Conservation (phyloP, 2,797 vertebrate species). For the Coendou prehensilis region DNA sequence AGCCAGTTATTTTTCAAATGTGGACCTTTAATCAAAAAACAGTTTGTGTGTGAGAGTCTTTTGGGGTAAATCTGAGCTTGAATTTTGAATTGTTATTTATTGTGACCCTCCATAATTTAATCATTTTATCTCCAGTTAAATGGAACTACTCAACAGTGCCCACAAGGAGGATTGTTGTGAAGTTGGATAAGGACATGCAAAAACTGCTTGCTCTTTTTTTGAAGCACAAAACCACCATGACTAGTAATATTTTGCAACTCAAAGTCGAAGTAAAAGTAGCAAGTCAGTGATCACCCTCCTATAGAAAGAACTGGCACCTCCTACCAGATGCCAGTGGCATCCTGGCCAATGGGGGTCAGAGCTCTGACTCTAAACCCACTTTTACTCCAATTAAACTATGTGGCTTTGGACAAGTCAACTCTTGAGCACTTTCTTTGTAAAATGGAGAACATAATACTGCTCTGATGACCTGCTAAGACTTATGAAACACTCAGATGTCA, state of each 20-base stretch:
- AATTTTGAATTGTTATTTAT: background rate
- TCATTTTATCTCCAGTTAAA: background rate
- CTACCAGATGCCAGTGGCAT: background rate
- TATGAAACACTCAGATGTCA: background rate
- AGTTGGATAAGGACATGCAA: background rate
- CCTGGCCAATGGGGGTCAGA: background rate
- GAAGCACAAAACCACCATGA: background rate
- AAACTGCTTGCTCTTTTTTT: background rate
- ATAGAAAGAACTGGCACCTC: background rate
- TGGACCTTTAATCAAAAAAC: background rate
- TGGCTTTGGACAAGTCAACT: background rate
- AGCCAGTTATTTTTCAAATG: background rate
- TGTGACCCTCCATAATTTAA: background rate
- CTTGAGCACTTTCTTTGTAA: constrained; percentile 17
- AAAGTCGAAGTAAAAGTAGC: background rate
- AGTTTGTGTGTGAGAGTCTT: background rate
- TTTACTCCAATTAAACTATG: background rate
- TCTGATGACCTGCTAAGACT: background rate
- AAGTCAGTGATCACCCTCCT: background rate
- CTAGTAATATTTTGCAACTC: background rate
- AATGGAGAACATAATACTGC: background rate
- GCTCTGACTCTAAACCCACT: background rate
- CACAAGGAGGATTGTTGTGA: background rate
- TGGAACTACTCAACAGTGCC: background rate
- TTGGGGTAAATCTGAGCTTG: background rate